Evolutionary conservation across 2,113 vertebrate genomes (phyloP), one percentile per base, ranked within the genome.

Genomic region (Equus quagga): DNA sequence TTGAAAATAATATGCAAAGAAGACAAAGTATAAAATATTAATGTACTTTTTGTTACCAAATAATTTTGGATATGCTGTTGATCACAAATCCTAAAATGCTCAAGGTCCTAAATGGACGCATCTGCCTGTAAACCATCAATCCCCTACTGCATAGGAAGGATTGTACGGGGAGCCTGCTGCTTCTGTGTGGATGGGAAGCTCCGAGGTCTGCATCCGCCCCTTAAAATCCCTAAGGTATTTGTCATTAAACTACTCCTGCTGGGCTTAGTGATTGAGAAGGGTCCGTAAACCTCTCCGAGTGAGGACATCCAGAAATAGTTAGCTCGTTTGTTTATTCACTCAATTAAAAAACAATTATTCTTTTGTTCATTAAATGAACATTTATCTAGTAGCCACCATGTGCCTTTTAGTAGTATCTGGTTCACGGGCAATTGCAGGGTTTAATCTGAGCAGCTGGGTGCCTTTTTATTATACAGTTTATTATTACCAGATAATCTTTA

Each of bases 331-430:
- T 89, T 97, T 84, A 80, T 88, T 70, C 58, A 60, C 84, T 70
- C 81, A 93, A 93, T 96, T 94, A 97, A 85, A 93, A 95, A 81
- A 33, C 54, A 90, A 94, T 96, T 84, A 84, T 91, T 97, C 70
- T 96, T 90, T 90, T 88, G 51, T 94, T 93, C 89, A 91, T 85
- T 96, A 96, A 91, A 19, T 80, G 85, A 90, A 76, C 76, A 80
- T 75, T 70, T 94, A 87, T 92, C 70, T 79, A 78, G 62, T 94
- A 65, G 81, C 70, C 72, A 65, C 2, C 6, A 64, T 2, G n/a
- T 69, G 51, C 65, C 44, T 36, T 62, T 87, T 78, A 90, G 36
- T 83, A 36, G 3, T 58, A 56, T 36, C 46, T 14, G 44, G 44
- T 73, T 88, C 88, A 88, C 1, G 23, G 80, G 17, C 3, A 26